Evolutionary conservation across 2,113 vertebrate species (phyloP), one percentile per base, ranked within the genome.

Genomic region (Donacobius atricapilla): DNA sequence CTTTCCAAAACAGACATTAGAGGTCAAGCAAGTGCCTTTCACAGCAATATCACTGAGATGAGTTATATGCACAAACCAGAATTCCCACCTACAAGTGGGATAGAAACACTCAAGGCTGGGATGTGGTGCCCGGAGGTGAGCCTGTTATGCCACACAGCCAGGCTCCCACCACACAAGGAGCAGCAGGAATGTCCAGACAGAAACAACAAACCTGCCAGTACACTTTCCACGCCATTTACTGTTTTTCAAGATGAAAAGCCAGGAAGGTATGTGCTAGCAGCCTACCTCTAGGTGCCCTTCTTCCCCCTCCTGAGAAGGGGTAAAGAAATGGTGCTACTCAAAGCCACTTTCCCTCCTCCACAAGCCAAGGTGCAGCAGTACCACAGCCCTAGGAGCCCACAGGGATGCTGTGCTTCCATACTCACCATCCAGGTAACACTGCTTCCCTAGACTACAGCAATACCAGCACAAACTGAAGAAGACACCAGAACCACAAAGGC

Each of bases 401-500:
- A 2, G 6, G 4, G 2, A 16, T 1, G 0, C 5, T 0, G 0
- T 0, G 0, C 20, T 39, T 54, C 39, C 10, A 18, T 4, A 28
- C 0, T 3, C 7, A 9, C 6, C 0, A 0, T 0, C 14, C 3
- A 7, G 13, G 7, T 2, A 9, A 10, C 0, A 0, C 0, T 15
- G 0, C 10, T 30, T 2, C 9, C 8, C 9, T 6, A 5, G 2
- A 28, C 2, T 0, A 6, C 13, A 18, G 21, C 40, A 61, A 6
- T 3, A 0, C 0, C 30, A 33, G 11, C 5, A 35, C 10, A 61
- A 7, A 1, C 33, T 2, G 1, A 10, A 54, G 1, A 25, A 13
- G 0, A 28, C 0, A 5, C 1, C 9, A 4, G 3, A 39, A 0
- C 1, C 9, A 50, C 4, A 53, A 2, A 24, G 11, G 4, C 27